Base-by-base conservation (phyloP, 2,888 invertebrate genomes). In the Cylloceria caligata region DNA sequence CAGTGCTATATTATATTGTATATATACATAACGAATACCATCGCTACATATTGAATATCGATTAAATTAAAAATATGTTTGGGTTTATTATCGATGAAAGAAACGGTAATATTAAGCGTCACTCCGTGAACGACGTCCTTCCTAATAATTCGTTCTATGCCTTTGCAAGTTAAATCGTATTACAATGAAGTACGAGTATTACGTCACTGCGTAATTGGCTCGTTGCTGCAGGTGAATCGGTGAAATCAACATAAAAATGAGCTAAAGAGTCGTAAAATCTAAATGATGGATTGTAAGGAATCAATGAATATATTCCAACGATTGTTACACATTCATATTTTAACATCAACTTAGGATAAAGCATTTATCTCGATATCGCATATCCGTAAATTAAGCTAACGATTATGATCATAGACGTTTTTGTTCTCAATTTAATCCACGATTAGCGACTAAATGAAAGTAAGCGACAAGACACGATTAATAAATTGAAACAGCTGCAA, bases 1-100 rank as follows among this genome's bases (percentile, higher is more conserved):
- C 85, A 87, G 86, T 88, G 88, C 88, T 90, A 91, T 88, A n/a
- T n/a, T n/a, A 89, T 89, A 90, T 88, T 92, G 90, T 89, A 91
- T 91, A 90, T 89, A 75, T 65, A 78, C 52, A 82, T 75, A 79
- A 79, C 85, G 83, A 88, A 85, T 87, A 89, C 88, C 87, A 89
- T 88, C 89, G 86, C 88, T 88, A 87, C 83, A 88, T 87, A 87
- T 88, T 88, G 86, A 87, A 87, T 88, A 90, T 88, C 88, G 87
- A 88, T 88, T 67, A 67, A 84, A 90, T 88, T 86, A 11, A 62
- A 36, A 86, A 88, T 84, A 88, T 85, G 84, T 87, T 84, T 87
- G 85, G 75, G 84, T 85, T 83, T 84, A 86, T 87, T 84, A 83
- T 75, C 42, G 75, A 75, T 57, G 57, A 68, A 69, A 80, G 47